Evolutionary conservation across 2,113 vertebrate species (phyloP).

Genomic region (Myotis yumanensis): DNA sequence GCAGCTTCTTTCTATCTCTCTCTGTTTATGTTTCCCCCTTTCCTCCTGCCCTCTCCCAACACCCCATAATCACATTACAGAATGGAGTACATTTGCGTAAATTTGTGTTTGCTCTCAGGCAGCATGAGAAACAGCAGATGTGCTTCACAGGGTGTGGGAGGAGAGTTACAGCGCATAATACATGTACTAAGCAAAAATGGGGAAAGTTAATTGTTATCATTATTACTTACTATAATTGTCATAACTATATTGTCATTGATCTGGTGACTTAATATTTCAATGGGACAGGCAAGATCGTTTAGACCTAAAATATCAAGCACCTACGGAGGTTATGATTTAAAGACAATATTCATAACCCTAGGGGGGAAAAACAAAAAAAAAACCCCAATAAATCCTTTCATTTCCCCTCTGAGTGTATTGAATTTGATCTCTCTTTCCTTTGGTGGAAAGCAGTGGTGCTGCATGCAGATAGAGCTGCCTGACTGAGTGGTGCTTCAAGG

Average conservation of each 20-base stretch:
- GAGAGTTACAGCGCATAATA: background rate
- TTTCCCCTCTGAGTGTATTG: constrained; percentile 8
- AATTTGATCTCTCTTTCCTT: constrained; percentile 29
- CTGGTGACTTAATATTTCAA: background rate
- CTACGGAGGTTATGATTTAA: background rate
- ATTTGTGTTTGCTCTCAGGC: background rate
- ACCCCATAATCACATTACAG: background rate
- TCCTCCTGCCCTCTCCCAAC: background rate
- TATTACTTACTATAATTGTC: background rate
- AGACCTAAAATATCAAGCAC: background rate
- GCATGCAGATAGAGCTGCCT: background rate
- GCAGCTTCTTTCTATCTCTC: background rate
- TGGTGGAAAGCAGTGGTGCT: background rate
- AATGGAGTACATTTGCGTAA: background rate
- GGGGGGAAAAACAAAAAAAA: background rate
- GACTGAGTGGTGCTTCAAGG: background rate
- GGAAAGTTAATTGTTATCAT: background rate
- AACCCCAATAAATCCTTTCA: background rate
- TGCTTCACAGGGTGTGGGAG: background rate
- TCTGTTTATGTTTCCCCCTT: background rate
- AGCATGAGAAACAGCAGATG: background rate
- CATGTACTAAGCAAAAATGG: background rate
- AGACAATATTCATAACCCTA: background rate
- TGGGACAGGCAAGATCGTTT: background rate
- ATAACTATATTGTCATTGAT: background rate